phyloP scores from a whole-genome alignment of 1,140 invertebrate species.

The Drosophila sucinea region DNA sequence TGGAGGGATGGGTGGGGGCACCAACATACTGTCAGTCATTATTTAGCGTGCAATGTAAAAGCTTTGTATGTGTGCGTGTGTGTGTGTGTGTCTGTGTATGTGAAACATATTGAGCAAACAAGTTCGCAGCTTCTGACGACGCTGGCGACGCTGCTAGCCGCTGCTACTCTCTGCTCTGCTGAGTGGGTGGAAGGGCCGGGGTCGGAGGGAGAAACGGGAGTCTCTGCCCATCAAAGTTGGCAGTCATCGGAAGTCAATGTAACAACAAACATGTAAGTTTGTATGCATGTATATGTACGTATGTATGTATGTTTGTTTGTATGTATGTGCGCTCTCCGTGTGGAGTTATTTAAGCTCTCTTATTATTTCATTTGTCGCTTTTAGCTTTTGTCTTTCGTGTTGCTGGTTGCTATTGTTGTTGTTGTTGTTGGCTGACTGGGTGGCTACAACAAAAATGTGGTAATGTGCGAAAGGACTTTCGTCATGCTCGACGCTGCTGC shows the following conservation, averaged over 20 bases:
- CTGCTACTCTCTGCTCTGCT: slow-evolving; percentile 19
- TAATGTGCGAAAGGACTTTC: slow-evolving; percentile 81
- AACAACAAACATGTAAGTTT: slow-evolving; percentile 77
- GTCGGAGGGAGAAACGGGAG: slow-evolving; percentile 25
- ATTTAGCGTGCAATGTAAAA: slow-evolving; percentile 72
- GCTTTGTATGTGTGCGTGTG: slow-evolving; percentile 51
- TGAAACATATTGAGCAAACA: slow-evolving; percentile 82
- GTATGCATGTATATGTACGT: slow-evolving; percentile 19
- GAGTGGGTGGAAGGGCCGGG: slow-evolving; percentile 37
- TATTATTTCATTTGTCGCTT: slow-evolving; percentile 82
- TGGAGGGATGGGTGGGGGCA: slow-evolving; percentile 30
- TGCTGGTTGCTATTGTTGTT: slow-evolving; percentile 55
- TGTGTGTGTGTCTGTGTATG: slow-evolving; percentile 55
- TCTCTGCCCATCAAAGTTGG: slow-evolving; percentile 35
- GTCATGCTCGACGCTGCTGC: slow-evolving; percentile 67
- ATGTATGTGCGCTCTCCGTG: slow-evolving; percentile 55
- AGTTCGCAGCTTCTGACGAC: slow-evolving; percentile 77
- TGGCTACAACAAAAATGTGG: slow-evolving; percentile 71
- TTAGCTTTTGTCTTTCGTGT: slow-evolving; percentile 81
- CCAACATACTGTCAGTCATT: slow-evolving; percentile 80
- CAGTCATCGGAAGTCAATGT: slow-evolving; percentile 82
- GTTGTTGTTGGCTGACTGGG: slow-evolving; percentile 58
- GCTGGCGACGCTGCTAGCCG: slow-evolving; percentile 21
- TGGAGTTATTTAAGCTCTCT: slow-evolving; percentile 82
- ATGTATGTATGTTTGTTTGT: slow-evolving; percentile 19